Evolutionary conservation across 2,113 vertebrate genomes (phyloP).

Genomic region (Scopus umbretta): DNA sequence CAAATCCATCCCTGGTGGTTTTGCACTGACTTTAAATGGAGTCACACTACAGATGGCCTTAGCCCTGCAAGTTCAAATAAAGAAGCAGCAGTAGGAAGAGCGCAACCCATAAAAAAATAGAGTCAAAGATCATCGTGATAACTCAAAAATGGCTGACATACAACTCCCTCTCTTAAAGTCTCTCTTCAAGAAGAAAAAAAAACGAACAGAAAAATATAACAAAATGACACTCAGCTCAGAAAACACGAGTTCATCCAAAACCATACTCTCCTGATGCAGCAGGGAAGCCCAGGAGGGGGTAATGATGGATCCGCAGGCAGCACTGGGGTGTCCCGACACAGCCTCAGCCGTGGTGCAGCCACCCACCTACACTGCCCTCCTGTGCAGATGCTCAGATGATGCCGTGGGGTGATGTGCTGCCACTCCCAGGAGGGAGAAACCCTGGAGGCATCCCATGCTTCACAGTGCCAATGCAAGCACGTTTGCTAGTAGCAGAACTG

Average conservation of each 20-base stretch:
- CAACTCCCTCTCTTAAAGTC: background rate
- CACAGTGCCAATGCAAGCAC: background rate
- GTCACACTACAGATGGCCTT: background rate
- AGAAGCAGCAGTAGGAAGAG: constrained; percentile 4
- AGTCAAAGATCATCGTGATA: background rate
- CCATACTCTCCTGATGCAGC: background rate
- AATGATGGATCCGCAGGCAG: fast-evolving
- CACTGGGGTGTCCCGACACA: fast-evolving
- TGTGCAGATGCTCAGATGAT: background rate
- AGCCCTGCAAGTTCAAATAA: constrained; percentile 25
- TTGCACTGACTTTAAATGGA: constrained; percentile 50
- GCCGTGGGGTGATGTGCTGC: background rate
- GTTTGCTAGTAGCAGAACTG: background rate
- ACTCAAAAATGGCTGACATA: background rate
- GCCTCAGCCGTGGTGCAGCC: background rate
- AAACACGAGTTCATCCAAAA: background rate
- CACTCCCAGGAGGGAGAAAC: background rate
- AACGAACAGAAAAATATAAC: background rate
- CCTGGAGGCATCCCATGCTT: background rate
- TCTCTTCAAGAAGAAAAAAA: background rate
- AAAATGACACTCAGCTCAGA: background rate
- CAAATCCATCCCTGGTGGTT: constrained; percentile 22
- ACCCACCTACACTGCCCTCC: fast-evolving
- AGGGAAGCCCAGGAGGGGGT: background rate
- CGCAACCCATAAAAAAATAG: background rate